Percentiles rank a stretch among this genome's conserved stretches.
phyloP scores from a whole-genome alignment of 2,888 invertebrate species.

The Agapetus fuscipes region DNA sequence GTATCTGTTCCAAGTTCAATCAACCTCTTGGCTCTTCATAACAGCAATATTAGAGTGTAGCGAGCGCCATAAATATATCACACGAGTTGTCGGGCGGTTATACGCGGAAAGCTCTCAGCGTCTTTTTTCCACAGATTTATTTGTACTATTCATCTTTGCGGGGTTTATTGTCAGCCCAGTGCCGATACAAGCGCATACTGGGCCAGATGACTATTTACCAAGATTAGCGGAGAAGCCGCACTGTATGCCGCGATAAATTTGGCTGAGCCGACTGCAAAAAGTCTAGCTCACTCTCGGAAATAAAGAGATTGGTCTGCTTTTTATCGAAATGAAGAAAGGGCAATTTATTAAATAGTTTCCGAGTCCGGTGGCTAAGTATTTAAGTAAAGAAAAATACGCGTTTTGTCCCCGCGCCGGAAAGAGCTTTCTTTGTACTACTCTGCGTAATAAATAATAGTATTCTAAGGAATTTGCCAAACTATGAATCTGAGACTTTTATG shows the following conservation, averaged over 20 bases:
- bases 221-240: conserved; percentile 15
- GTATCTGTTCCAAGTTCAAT: too few relatives aligned
- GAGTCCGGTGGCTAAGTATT: conserved; percentile 6
- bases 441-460: too few relatives aligned
- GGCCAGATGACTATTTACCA: conserved; percentile 14
- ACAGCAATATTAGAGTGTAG: too few relatives aligned
- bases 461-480: too few relatives aligned
- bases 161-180: conserved; percentile 14
- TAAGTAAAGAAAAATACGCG: conserved; percentile 6
- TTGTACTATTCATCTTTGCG: conserved; percentile 20
- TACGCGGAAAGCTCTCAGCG: not conserved
- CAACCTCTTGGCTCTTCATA: too few relatives aligned
- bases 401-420: not conserved
- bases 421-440: too few relatives aligned
- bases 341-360: conserved; percentile 5
- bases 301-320: conserved; percentile 9
- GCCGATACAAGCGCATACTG: conserved; percentile 15
- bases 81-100: too few relatives aligned
- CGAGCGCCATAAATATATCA: too few relatives aligned
- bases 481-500: too few relatives aligned
- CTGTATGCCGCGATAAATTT: conserved; percentile 19
- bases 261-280: conserved; percentile 10
- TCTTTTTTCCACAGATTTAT: conserved; percentile 16
- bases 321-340: conserved; percentile 11
- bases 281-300: conserved; percentile 4